phyloP scores from a whole-genome alignment of 2,797 vertebrate species.

The Semotilus atromaculatus region DNA sequence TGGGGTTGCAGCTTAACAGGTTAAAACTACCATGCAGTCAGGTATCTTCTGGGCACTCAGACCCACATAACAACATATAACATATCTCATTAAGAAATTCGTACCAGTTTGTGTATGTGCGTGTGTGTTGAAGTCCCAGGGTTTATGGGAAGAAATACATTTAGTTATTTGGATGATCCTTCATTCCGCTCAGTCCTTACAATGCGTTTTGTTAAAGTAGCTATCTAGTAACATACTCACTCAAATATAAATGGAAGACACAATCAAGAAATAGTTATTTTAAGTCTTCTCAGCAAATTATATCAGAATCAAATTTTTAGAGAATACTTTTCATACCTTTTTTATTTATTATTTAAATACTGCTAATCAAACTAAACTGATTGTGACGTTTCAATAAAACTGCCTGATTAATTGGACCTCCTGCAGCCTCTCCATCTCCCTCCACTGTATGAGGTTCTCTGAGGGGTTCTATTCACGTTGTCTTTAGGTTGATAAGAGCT shows the following conservation, averaged over 20 bases:
- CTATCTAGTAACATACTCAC: not conserved
- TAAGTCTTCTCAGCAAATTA: not conserved
- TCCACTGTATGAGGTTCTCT: not conserved
- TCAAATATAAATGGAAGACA: not conserved
- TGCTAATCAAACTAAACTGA: not conserved
- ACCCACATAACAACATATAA: too few species aligned
- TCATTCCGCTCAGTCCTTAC: too few species aligned
- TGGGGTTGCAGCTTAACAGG: too few species aligned
- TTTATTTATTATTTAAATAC: not conserved
- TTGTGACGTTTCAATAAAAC: not conserved
- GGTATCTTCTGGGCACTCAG: too few species aligned
- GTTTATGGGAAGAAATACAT: too few species aligned
- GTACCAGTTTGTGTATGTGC: too few species aligned
- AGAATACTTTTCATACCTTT: not conserved
- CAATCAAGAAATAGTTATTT: not conserved
- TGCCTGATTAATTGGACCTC: not conserved
- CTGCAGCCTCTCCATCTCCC: not conserved
- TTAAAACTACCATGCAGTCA: too few species aligned
- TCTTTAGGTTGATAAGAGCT: too few species aligned
- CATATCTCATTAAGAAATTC: too few species aligned
- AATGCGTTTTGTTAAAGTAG: not conserved
- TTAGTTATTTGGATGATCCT: too few species aligned
- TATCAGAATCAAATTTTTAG: not conserved
- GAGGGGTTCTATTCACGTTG: not conserved
- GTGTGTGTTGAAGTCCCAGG: too few species aligned